Percentiles rank a stretch among this genome's conserved stretches.
phyloP scores from a whole-genome alignment of 2,797 vertebrate genomes.

The Salarias fasciatus region DNA sequence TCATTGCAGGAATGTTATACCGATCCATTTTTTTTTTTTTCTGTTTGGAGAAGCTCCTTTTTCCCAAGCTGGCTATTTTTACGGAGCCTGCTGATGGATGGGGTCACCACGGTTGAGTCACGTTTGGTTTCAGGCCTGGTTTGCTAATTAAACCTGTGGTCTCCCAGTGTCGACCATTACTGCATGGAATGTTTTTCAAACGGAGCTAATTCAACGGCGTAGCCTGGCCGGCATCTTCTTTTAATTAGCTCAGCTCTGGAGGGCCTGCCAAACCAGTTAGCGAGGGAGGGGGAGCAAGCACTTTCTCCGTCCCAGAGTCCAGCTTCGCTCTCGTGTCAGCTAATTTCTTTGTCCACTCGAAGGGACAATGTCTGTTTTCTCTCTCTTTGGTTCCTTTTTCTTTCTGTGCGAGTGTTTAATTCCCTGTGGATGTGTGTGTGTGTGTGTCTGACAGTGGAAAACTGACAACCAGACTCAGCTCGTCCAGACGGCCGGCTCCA shows the following conservation, averaged over 20 bases:
- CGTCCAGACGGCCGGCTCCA: slow-evolving; percentile 87
- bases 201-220: slow-evolving; percentile 79
- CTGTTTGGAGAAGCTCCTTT: slow-evolving; percentile 75
- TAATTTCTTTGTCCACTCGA: slow-evolving; percentile 72
- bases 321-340: slow-evolving; percentile 69
- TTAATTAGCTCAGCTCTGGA: slow-evolving; percentile 78
- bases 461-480: slow-evolving; percentile 93
- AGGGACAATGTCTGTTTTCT: slow-evolving; percentile 63
- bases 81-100: slow-evolving; percentile 73
- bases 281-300: slow-evolving; percentile 64
- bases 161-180: slow-evolving; percentile 83
- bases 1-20: slow-evolving; percentile 46
- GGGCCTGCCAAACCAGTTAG: slow-evolving; percentile 74
- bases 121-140: slow-evolving; percentile 81
- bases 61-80: slow-evolving; percentile 86
- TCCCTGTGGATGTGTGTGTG: slow-evolving; percentile 15
- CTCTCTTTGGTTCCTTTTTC: slow-evolving; percentile 50
- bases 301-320: slow-evolving; percentile 64
- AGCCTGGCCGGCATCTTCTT: slow-evolving; percentile 80
- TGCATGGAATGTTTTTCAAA: slow-evolving; percentile 84
- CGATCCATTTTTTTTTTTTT: slow-evolving; percentile 62
- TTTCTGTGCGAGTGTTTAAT: slow-evolving; percentile 26
- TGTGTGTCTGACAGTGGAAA: slow-evolving; percentile 88
- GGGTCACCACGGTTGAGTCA: slow-evolving; percentile 83
- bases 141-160: slow-evolving; percentile 86